phyloP scores from a whole-genome alignment of 2,888 invertebrate genomes.

The Augiades crinisus region DNA sequence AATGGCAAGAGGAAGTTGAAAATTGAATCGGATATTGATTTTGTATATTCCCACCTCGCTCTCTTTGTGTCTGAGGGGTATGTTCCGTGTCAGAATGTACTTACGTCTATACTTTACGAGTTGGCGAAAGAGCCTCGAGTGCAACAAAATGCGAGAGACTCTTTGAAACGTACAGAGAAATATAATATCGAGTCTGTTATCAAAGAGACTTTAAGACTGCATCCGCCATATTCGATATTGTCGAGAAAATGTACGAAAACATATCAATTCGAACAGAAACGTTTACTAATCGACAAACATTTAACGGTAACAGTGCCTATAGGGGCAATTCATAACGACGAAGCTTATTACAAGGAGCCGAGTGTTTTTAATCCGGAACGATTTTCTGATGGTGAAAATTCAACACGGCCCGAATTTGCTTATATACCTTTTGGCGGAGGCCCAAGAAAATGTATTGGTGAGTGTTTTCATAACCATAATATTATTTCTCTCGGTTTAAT shows the following conservation, averaged over 20 bases:
- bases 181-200: slow-evolving; percentile 59
- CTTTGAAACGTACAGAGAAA: slow-evolving; percentile 39
- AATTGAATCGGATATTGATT: slow-evolving; percentile 46
- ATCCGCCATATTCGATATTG: slow-evolving; percentile 65
- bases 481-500: slow-evolving; percentile 27
- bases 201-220: slow-evolving; percentile 65
- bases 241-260: slow-evolving; percentile 62
- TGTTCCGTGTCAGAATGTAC: slow-evolving; percentile 56
- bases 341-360: slow-evolving; percentile 54
- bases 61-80: slow-evolving; percentile 69
- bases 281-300: slow-evolving; percentile 57
- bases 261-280: slow-evolving; percentile 57
- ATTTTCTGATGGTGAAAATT: slow-evolving; percentile 48
- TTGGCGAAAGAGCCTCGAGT: slow-evolving; percentile 52
- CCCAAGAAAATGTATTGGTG: slow-evolving; percentile 70
- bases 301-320: slow-evolving; percentile 64
- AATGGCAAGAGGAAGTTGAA: slow-evolving; percentile 39
- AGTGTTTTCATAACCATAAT: slow-evolving; percentile 38
- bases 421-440: slow-evolving; percentile 71
- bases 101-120: slow-evolving; percentile 61
- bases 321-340: slow-evolving; percentile 61
- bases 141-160: slow-evolving; percentile 54
- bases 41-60: slow-evolving; percentile 52
- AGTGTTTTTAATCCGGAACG: slow-evolving; percentile 61
- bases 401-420: slow-evolving; percentile 45